Conservation (phyloP, 2,113 vertebrate species). For the Mystacornis crossleyi region DNA sequence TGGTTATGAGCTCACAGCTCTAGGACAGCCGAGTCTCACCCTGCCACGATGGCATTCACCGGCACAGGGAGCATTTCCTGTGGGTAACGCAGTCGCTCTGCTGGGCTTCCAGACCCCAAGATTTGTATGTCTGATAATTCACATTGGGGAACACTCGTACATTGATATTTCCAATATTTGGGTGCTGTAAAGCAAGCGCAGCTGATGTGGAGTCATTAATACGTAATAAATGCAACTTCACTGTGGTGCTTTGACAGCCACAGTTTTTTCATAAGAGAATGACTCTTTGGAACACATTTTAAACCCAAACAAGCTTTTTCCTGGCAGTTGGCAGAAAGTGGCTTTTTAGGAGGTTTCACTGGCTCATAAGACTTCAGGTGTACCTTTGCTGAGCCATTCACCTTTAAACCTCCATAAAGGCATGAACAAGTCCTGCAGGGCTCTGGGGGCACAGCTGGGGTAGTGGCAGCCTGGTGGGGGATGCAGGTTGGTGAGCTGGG, state of each 20-base stretch:
- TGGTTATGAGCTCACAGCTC: neutral
- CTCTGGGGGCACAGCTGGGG: accelerated
- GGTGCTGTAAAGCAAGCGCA: neutral
- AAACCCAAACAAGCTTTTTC: neutral
- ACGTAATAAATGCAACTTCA: neutral
- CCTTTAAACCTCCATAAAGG: neutral
- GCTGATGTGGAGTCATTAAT: neutral
- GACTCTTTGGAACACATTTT: neutral
- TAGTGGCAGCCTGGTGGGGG: neutral
- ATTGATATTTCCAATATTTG: neutral
- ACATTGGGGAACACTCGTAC: neutral
- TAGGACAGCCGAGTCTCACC: accelerated
- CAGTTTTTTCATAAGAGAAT: neutral
- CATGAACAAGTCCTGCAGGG: neutral
- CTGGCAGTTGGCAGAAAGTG: neutral
- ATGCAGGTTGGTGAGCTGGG: neutral
- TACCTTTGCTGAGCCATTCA: neutral
- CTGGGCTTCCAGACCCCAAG: neutral
- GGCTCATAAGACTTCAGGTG: neutral
- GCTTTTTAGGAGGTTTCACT: neutral
- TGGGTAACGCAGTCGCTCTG: accelerated
- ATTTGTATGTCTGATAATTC: neutral
- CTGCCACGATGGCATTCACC: accelerated
- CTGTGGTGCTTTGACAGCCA: neutral
- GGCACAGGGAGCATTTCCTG: neutral